Evolutionary conservation across 2,113 vertebrate species (phyloP).

Genomic region (Aptenodytes patagonicus): DNA sequence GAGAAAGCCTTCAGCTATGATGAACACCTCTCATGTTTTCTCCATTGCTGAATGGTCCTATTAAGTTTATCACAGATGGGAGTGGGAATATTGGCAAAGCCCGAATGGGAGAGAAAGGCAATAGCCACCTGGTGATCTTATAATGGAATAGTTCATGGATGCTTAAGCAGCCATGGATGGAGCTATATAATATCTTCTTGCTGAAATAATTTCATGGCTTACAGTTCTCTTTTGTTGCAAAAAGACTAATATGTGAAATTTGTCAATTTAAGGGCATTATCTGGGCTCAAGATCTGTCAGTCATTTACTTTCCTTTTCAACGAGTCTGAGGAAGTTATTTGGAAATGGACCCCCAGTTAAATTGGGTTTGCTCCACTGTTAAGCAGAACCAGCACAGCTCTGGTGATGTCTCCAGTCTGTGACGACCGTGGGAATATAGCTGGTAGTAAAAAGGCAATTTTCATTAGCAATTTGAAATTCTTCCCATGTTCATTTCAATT

Average conservation of each 20-base stretch:
- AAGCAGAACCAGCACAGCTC: neutral
- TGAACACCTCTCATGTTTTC: neutral
- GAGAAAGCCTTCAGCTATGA: neutral
- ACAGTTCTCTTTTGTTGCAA: neutral
- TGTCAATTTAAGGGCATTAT: neutral
- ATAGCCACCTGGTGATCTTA: conserved; percentile 7
- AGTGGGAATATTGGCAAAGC: neutral
- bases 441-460: conserved; percentile 21
- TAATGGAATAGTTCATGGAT: conserved; percentile 20
- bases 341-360: neutral
- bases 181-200: neutral
- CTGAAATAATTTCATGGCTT: neutral
- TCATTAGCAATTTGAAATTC: conserved; percentile 21
- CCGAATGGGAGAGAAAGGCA: neutral
- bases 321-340: neutral
- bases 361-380: neutral
- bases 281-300: neutral
- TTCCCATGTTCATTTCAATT: conserved; percentile 16
- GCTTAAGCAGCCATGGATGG: neutral
- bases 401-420: neutral
- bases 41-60: neutral
- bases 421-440: neutral
- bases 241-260: neutral
- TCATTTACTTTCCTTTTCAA: neutral
- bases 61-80: neutral